phyloP scores from a whole-genome alignment of 2,113 vertebrate species.

The Albula glossodonta region DNA sequence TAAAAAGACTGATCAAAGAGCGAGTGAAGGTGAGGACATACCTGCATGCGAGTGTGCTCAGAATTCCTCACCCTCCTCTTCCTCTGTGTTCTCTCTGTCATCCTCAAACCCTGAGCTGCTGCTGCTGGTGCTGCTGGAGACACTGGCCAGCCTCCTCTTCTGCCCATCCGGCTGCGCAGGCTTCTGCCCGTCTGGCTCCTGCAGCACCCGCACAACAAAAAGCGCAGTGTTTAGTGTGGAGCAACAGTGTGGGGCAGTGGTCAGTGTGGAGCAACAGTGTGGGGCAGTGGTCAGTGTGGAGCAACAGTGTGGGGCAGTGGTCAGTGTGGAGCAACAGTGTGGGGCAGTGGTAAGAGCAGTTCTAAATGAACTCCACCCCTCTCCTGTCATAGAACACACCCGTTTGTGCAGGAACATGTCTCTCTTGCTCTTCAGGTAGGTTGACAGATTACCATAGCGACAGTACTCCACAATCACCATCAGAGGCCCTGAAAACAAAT shows the following conservation, averaged over 20 bases:
- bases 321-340: conserved; percentile 6
- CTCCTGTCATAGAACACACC: conserved; percentile 63
- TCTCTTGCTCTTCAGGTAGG: conserved; percentile 89
- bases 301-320: neutral
- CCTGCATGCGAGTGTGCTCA: no score
- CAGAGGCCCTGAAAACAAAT: conserved; percentile 77
- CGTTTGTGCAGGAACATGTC: conserved; percentile 77
- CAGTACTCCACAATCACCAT: conserved; percentile 97
- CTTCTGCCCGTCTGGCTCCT: conserved; percentile 34
- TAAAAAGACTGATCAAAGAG: no score
- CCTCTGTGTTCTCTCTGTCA: conserved; percentile 71
- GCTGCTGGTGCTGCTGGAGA: conserved; percentile 69
- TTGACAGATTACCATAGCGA: conserved; percentile 88
- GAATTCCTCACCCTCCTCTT: conserved; percentile 70
- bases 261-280: conserved; percentile 4
- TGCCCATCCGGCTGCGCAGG: conserved; percentile 45
- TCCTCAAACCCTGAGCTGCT: conserved; percentile 74
- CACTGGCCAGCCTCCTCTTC: conserved; percentile 60
- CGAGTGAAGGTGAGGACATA: no score
- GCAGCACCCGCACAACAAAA: neutral
- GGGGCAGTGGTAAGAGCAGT: neutral
- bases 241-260: neutral
- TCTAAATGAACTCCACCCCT: no score
- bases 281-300: neutral
- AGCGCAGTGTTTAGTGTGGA: neutral